phyloP scores from a whole-genome alignment of 2,888 invertebrate species.

The Stenotaenia linearis region DNA sequence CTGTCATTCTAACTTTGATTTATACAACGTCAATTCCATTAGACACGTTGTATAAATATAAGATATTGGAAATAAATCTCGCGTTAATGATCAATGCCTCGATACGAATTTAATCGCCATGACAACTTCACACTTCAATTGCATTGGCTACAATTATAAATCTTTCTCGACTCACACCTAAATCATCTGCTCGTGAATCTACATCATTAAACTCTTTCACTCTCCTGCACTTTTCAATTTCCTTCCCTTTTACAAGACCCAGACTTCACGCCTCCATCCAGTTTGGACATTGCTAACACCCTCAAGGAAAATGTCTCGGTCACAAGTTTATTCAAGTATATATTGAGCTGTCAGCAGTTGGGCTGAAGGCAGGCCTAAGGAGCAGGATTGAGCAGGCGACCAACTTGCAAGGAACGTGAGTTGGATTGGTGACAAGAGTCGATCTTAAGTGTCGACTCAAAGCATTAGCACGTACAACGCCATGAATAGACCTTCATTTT shows the following conservation, averaged over 20 bases:
- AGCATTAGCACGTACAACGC: conserved; percentile 4
- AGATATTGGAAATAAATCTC: conserved; percentile 13
- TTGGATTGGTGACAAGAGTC: conserved; percentile 19
- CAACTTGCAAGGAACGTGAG: neutral
- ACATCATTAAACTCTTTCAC: neutral
- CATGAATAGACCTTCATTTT: conserved; percentile 17
- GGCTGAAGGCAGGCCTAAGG: neutral
- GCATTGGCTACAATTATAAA: neutral
- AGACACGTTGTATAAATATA: conserved; percentile 2
- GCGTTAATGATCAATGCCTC: neutral
- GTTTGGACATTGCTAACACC: conserved; percentile 7
- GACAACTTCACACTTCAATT: conserved; percentile 1
- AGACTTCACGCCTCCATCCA: neutral
- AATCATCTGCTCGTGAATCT: neutral
- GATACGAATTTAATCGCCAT: neutral
- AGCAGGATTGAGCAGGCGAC: neutral
- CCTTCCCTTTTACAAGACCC: neutral
- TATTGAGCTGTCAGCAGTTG: conserved; percentile 15
- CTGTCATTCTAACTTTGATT: conserved; percentile 6
- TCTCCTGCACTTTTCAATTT: neutral
- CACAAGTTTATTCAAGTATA: conserved; percentile 19
- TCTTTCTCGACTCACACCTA: neutral
- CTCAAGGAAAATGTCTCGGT: neutral
- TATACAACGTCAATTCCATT: neutral
- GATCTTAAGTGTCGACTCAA: conserved; percentile 15